Conservation (phyloP, 1,140 invertebrate genomes). For the Trissolcus basalis region DNA sequence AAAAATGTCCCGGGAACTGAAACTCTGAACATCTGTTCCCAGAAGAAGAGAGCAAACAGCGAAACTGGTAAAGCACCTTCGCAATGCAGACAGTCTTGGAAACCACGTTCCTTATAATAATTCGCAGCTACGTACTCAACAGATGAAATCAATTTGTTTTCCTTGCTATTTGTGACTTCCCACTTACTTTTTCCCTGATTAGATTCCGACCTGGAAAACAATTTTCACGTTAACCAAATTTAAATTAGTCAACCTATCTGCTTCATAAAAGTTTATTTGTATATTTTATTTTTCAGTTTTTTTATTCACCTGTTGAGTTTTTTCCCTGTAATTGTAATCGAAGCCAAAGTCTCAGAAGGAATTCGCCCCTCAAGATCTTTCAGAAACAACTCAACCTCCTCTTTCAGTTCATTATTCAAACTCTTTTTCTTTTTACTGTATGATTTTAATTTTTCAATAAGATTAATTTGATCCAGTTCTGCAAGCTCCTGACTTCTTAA, state of each 20-base stretch:
- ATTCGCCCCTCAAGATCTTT: not conserved
- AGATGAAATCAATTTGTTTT: conserved; percentile 45
- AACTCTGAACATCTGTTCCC: conserved; percentile 84
- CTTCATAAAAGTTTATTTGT: too few species aligned
- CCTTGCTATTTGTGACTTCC: conserved; percentile 41
- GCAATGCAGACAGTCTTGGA: conserved; percentile 78
- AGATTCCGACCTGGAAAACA: conserved; percentile 41
- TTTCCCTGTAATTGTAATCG: conserved; percentile 40
- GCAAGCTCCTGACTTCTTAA: conserved; percentile 43
- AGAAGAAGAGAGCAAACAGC: conserved; percentile 84
- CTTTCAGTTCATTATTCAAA: conserved; percentile 39
- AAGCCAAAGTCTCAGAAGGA: conserved; percentile 13
- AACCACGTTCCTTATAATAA: conserved; percentile 62
- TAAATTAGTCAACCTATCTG: too few species aligned
- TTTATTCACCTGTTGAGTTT: conserved; percentile 54
- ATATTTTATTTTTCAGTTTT: conserved; percentile 8
- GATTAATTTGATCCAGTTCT: conserved; percentile 34
- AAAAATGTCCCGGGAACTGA: conserved; percentile 82
- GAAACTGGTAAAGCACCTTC: conserved; percentile 82
- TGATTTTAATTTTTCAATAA: conserved; percentile 61
- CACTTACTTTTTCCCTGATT: conserved; percentile 62
- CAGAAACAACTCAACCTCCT: conserved; percentile 14
- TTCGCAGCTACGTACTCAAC: conserved; percentile 67
- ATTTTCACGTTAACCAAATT: not conserved
- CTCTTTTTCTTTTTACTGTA: conserved; percentile 57